Base-by-base conservation (phyloP, 2,113 vertebrate species). In the Eira barbara region DNA sequence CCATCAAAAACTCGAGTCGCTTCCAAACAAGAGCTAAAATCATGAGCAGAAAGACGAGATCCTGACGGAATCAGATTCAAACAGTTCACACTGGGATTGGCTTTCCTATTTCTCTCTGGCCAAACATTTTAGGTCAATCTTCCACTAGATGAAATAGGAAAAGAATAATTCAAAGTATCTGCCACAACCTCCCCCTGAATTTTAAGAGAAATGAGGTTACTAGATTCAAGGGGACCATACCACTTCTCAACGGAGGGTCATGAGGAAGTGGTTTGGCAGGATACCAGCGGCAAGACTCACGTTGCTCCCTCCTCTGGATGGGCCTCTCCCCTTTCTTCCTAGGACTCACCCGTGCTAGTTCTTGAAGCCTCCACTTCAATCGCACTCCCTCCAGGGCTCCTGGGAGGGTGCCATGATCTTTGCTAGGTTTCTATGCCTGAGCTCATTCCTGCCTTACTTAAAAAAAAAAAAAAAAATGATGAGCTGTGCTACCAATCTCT, bases 91-190 rank as follows among this genome's bases (percentile, higher is more conserved):
- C 55, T 91, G 20, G 34, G 74, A 85, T 31, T 73, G 57, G 21
- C 45, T 96, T 94, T 95, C 79, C 85, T 83, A 63, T 78, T 97
- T 93, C 47, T 86, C 49, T 85, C 59, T 25, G 31, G 85, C 39
- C 85, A 42, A 76, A 55, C 2, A 6, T 31, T 93, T 97, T 20
- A 93, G 47, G 65, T 73, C 88, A 82, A 83, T 69, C 65, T 91
- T 85, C 23, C 47, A 92, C 76, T 95, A 42, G 31, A 92, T 45
- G n/a, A 96, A 94, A 92, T 34, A 92, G 67, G 76, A 89, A 87
- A 96, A 34, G 74, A 85, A 73, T 57, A 69, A 96, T 63, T 89
- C 39, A 76, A 63, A 89, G 94, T 3, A 89, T 11, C 89, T 69
- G 87, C 15, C 25, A 45, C 6, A 55, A 57, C 25, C 47, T 94